These are phyloP conservation scores for Cerastis rubricosa DNA, from an alignment of 2,888 invertebrate genomes.

Conservation along the genomic window DNA sequence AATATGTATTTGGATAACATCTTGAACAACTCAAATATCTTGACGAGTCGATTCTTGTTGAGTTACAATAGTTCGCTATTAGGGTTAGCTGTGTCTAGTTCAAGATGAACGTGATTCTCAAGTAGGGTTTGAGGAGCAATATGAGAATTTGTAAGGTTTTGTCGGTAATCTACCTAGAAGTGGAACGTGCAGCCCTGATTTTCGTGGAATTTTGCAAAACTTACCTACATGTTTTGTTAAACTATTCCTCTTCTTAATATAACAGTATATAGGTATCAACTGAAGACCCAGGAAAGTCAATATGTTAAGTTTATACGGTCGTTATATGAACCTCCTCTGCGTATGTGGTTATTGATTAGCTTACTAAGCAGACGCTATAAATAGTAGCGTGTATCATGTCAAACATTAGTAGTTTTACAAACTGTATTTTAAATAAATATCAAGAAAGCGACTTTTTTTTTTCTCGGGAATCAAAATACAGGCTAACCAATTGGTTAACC, in stretches of 20 bases:
- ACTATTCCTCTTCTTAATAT: neutral
- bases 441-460: neutral
- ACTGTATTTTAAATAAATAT: neutral
- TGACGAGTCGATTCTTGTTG: constrained; percentile 52
- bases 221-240: constrained; percentile 6
- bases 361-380: neutral
- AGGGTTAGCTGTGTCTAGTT: constrained; percentile 51
- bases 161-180: neutral
- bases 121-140: constrained; percentile 35
- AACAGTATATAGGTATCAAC: neutral
- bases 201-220: neutral
- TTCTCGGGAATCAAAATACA: neutral
- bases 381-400: neutral
- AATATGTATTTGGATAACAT: constrained; percentile 67
- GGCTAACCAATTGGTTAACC: neutral
- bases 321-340: neutral
- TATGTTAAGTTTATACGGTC: neutral
- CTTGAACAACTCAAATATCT: constrained; percentile 72
- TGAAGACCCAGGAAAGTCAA: neutral
- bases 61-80: constrained; percentile 60
- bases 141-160: constrained; percentile 47
- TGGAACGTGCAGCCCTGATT: constrained; percentile 10
- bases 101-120: constrained; percentile 46
- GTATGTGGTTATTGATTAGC: neutral
- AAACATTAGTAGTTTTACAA: neutral